These are phyloP conservation scores for Cryptophagus acutangulus DNA, from an alignment of 2,888 invertebrate genomes.

Conservation along the genomic window DNA sequence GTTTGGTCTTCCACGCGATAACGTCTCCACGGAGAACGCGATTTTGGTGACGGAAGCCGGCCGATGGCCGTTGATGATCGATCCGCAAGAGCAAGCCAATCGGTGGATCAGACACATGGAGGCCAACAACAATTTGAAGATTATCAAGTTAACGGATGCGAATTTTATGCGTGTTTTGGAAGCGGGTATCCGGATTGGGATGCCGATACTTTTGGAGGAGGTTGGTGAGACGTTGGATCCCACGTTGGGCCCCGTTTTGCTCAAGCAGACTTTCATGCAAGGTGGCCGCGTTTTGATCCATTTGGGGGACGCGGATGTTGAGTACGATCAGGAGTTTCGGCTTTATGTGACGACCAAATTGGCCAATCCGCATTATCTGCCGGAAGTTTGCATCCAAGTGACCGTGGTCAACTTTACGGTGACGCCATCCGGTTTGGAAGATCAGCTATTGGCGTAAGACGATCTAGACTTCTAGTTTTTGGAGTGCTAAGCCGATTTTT, in stretches of 20 bases:
- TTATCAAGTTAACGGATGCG: conserved; percentile 74
- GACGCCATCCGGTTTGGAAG: conserved; percentile 83
- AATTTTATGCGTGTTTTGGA: conserved; percentile 74
- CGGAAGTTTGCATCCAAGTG: conserved; percentile 89
- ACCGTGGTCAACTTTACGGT: conserved; percentile 92
- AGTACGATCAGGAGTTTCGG: conserved; percentile 79
- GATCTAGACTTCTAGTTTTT: neutral
- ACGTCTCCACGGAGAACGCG: conserved; percentile 87
- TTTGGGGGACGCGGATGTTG: conserved; percentile 83
- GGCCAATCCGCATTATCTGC: conserved; percentile 89
- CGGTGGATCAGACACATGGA: conserved; percentile 91
- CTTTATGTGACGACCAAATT: conserved; percentile 89
- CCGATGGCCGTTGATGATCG: conserved; percentile 88
- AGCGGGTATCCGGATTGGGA: conserved; percentile 75
- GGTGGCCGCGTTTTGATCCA: conserved; percentile 78
- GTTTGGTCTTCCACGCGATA: conserved; percentile 80
- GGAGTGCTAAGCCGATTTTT: neutral
- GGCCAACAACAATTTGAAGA: conserved; percentile 63
- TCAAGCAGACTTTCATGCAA: conserved; percentile 73
- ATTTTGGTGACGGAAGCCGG: conserved; percentile 79
- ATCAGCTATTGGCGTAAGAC: conserved; percentile 82
- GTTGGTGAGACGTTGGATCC: conserved; percentile 85
- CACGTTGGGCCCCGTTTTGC: conserved; percentile 73
- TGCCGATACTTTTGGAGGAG: conserved; percentile 83
- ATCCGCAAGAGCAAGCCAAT: conserved; percentile 94